phyloP scores from a whole-genome alignment of 2,113 vertebrate species.

The Oceanodroma tethys region DNA sequence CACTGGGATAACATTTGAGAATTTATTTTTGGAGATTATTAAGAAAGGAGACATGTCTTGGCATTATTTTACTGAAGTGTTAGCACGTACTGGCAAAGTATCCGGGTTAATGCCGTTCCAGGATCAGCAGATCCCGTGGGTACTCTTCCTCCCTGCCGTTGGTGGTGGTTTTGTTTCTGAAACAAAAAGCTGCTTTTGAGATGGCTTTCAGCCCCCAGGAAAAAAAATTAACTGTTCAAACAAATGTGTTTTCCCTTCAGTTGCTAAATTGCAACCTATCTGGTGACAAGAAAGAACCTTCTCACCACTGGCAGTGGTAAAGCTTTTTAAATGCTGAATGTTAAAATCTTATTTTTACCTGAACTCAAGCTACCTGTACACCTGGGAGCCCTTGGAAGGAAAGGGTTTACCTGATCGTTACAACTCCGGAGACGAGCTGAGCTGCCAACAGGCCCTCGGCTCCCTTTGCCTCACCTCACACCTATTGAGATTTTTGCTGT shows the following conservation, averaged over 20 bases:
- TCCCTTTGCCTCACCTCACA: background rate
- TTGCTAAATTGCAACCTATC: background rate
- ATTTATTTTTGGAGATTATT: background rate
- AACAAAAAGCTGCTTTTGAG: background rate
- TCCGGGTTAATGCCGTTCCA: background rate
- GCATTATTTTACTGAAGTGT: background rate
- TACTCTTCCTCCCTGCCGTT: background rate
- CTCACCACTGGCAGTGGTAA: background rate
- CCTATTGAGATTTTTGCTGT: background rate
- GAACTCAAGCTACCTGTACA: background rate
- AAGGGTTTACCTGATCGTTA: background rate
- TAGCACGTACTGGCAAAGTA: background rate
- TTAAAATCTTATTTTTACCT: background rate
- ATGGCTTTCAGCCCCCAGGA: background rate
- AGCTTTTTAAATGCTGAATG: background rate
- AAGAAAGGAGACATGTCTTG: background rate
- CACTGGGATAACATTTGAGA: background rate
- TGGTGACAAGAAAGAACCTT: background rate
- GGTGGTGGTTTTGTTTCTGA: background rate
- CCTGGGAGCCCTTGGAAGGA: background rate
- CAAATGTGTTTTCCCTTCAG: background rate
- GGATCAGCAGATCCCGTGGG: background rate
- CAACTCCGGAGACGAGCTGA: background rate
- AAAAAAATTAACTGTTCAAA: background rate
- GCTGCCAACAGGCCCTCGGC: background rate